Evolutionary conservation across 64 coral and sea anemone genomes (phyloP).

Genomic region (Hydrozoanthus tunicans): DNA sequence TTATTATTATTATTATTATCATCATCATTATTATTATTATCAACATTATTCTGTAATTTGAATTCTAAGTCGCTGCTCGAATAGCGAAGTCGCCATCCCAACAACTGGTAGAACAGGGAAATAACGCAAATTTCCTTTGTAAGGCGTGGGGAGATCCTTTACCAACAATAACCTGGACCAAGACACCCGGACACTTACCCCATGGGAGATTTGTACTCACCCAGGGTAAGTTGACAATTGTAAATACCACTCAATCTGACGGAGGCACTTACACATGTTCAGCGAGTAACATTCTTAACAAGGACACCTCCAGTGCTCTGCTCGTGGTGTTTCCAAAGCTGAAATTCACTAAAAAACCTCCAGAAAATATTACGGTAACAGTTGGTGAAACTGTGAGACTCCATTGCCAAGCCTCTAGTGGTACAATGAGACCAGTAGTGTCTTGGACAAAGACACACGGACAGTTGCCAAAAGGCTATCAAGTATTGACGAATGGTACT

Average conservation of each 20-base stretch:
- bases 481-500: conserved; percentile 55
- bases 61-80: conserved; percentile 38
- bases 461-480: conserved; percentile 3
- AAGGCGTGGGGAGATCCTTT: conserved; percentile 56
- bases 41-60: neutral
- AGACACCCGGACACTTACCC: neutral
- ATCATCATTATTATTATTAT: too few species aligned
- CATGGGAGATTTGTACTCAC: neutral
- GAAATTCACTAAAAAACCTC: conserved; percentile 55
- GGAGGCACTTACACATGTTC: conserved; percentile 50
- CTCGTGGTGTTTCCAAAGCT: conserved; percentile 26
- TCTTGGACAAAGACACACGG: conserved; percentile 38
- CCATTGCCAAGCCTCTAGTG: conserved; percentile 41
- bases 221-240: neutral
- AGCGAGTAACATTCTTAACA: conserved; percentile 57
- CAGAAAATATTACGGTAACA: neutral
- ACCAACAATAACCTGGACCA: conserved; percentile 57
- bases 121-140: conserved; percentile 32
- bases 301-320: conserved; percentile 38
- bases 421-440: neutral
- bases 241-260: conserved; percentile 40
- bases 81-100: conserved; percentile 26
- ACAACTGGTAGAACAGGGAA: conserved; percentile 20
- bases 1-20: too few species aligned
- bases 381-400: neutral